phyloP scores from a whole-genome alignment of 2,888 invertebrate species.

The Drosophila sordidula region DNA sequence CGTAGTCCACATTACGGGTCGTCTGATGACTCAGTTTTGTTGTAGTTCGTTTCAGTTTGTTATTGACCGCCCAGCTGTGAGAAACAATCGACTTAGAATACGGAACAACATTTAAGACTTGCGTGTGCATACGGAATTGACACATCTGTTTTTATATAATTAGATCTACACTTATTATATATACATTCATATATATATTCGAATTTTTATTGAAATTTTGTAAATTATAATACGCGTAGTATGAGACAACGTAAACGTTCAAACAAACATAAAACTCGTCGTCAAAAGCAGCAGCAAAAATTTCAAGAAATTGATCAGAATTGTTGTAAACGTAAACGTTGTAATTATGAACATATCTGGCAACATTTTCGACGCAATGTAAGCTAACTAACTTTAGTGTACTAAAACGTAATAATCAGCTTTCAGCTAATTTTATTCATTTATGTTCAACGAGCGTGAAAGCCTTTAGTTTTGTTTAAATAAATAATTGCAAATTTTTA shows the following conservation, averaged over 20 bases:
- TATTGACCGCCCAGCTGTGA: slow-evolving; percentile 59
- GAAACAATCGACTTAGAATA: slow-evolving; percentile 32
- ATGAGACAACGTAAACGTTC: slow-evolving; percentile 67
- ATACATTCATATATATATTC: not conserved
- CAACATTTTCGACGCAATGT: slow-evolving; percentile 71
- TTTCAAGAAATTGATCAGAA: slow-evolving; percentile 41
- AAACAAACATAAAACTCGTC: slow-evolving; percentile 51
- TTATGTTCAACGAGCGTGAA: no score
- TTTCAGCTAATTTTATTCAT: not conserved
- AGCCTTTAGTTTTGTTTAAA: no score
- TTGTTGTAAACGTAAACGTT: slow-evolving; percentile 65
- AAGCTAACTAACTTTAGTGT: slow-evolving; percentile 29
- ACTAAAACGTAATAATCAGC: not conserved
- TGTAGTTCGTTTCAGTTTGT: slow-evolving; percentile 45
- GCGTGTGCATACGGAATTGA: slow-evolving; percentile 45
- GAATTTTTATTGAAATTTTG: slow-evolving; percentile 9
- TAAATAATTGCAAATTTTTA: no score
- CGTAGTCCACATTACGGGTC: no score
- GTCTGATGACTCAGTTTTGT: slow-evolving; percentile 45
- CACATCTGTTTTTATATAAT: slow-evolving; percentile 59
- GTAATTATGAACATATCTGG: slow-evolving; percentile 68
- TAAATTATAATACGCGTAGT: slow-evolving; percentile 49
- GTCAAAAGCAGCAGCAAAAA: slow-evolving; percentile 40
- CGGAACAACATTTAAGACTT: slow-evolving; percentile 33
- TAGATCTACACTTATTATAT: slow-evolving; percentile 28